phyloP scores from a whole-genome alignment of 2,113 vertebrate species.

The Casuarius casuarius region DNA sequence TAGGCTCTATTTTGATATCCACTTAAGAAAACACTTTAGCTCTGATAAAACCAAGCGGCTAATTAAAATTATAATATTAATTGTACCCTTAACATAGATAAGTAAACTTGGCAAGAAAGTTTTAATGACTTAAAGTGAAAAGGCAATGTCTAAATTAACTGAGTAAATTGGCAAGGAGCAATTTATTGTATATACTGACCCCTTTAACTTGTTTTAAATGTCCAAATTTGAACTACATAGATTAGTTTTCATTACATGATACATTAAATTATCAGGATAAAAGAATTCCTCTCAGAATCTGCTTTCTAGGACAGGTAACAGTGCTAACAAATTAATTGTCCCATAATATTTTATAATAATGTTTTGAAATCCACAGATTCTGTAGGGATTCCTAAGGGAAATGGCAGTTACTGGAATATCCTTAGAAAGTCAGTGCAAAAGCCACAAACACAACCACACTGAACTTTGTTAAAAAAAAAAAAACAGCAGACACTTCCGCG shows the following conservation, averaged over 20 bases:
- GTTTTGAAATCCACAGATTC: conserved; percentile 4
- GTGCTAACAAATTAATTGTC: conserved; percentile 39
- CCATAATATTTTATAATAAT: not conserved
- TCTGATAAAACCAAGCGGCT: conserved; percentile 63
- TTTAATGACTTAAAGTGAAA: conserved; percentile 70
- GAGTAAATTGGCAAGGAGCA: conserved; percentile 62
- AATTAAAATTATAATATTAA: conserved; percentile 71
- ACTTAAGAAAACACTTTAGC: conserved; percentile 62
- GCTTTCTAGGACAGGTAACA: conserved; percentile 52
- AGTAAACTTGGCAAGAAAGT: conserved; percentile 64
- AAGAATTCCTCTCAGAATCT: conserved; percentile 28
- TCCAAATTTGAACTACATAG: conserved; percentile 49
- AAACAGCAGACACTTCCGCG: not conserved
- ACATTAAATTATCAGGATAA: conserved; percentile 38
- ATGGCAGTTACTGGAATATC: not conserved
- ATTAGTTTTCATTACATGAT: conserved; percentile 55
- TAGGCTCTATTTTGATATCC: conserved; percentile 51
- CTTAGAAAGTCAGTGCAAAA: not conserved
- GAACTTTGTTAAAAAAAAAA: not conserved
- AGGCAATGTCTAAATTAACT: conserved; percentile 56
- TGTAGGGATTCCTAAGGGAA: conserved; percentile 9
- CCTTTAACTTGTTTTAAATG: conserved; percentile 57
- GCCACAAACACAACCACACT: not conserved
- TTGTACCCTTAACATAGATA: conserved; percentile 65
- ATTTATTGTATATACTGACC: conserved; percentile 63